phyloP scores from a whole-genome alignment of 1,140 invertebrate species.

The Drosophila suzukii region DNA sequence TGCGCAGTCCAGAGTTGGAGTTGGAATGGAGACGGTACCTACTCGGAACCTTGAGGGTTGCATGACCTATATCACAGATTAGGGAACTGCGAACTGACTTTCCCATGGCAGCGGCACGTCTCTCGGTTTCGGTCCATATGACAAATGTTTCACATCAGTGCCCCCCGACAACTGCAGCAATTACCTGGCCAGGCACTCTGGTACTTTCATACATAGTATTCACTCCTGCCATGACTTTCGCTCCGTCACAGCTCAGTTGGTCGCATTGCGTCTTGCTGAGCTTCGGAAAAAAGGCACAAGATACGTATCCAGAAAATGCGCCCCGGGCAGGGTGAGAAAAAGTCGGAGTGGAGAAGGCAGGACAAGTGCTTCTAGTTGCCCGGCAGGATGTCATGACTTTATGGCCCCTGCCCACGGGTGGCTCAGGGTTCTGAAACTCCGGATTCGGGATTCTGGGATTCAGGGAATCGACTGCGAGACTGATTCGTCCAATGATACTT shows the following conservation, averaged over 20 bases:
- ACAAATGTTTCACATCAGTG: conserved; percentile 80
- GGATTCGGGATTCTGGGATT: conserved; percentile 9
- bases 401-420: conserved; percentile 41
- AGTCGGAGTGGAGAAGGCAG: conserved; percentile 36
- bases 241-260: conserved; percentile 76
- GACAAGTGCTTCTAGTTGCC: conserved; percentile 59
- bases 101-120: conserved; percentile 75
- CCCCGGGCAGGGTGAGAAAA: conserved; percentile 40
- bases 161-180: conserved; percentile 66
- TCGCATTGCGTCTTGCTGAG: conserved; percentile 64
- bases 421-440: conserved; percentile 4
- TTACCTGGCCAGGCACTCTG: conserved; percentile 59
- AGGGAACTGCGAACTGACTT: conserved; percentile 59
- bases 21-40: conserved; percentile 33
- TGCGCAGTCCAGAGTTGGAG: conserved; percentile 22
- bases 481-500: conserved; percentile 24
- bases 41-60: conserved; percentile 77
- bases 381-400: conserved; percentile 55
- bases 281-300: conserved; percentile 31
- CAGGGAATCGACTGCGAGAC: conserved; percentile 11
- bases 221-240: conserved; percentile 24
- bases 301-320: conserved; percentile 30
- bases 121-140: conserved; percentile 66
- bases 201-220: neutral
- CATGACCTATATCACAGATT: conserved; percentile 81